Evolutionary conservation across 2,113 vertebrate genomes (phyloP), one percentile per base, ranked within the genome.

Genomic region (Oryzias woworae): DNA sequence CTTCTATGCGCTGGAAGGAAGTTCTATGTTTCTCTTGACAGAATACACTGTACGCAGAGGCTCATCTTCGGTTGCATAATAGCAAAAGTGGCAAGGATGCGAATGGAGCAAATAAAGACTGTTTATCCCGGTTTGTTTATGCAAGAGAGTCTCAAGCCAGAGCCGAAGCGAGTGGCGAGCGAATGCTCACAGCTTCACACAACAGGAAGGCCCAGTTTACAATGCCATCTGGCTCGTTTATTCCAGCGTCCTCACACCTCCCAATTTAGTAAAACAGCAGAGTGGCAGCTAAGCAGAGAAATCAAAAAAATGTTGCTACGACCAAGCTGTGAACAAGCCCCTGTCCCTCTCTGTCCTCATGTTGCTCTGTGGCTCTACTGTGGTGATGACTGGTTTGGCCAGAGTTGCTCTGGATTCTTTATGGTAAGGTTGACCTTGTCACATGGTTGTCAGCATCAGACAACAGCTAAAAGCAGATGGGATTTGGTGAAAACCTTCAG

Each of bases 141-240:
- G 60, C 36, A 3, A 72, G 73, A 62, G 47, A 66, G 36, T 85
- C 53, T 71, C 26, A 12, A 64, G 66, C 61, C 54, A 24, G 62
- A 80, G 65, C 61, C 56, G 53, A 67, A 67, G 63, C 3, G 4
- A 76, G 62, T 81, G 65, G 53, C 80, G 62, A 42, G 66, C 68
- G 83, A 87, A 77, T 24, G 52, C 75, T 78, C 65, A 18, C 51
- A 24, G 70, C 68, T 52, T 63, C 17, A 15, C 69, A 83, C 79
- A 78, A 78, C 89, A 89, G 85, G 84, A 88, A 87, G 78, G 79
- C 62, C 71, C 68, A 71, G 88, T 88, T 90, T 85, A 87, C 70
- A 73, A 53, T 83, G 62, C 60, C 52, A 6, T 55, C 58, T 65
- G 53, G 53, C 28, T 43, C 72, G 80, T 88, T 84, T 80, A 77